Percentiles rank a stretch among this genome's conserved stretches.
These are phyloP conservation scores for Sus cebifrons DNA, from an alignment of 2,797 vertebrate genomes.

Conservation along the genomic window DNA sequence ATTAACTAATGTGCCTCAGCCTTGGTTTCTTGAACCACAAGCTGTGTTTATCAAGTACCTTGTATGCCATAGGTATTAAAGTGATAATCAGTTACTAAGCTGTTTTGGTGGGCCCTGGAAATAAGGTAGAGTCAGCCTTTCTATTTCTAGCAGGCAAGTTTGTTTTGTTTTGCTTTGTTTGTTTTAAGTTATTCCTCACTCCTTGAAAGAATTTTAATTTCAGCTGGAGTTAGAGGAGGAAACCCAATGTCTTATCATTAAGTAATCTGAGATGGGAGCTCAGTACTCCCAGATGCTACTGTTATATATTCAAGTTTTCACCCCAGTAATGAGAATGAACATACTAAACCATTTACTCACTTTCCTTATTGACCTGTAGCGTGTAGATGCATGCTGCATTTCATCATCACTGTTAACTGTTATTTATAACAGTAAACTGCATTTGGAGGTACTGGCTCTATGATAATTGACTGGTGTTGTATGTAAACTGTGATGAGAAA, in stretches of 20 bases:
- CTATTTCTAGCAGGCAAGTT: neutral
- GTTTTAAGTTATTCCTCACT: slow-evolving; percentile 48
- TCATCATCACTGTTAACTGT: neutral
- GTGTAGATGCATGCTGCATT: neutral
- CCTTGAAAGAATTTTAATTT: slow-evolving; percentile 36
- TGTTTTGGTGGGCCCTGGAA: slow-evolving; percentile 29
- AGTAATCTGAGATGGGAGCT: slow-evolving; percentile 23
- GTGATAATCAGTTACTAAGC: slow-evolving; percentile 39
- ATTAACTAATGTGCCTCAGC: neutral
- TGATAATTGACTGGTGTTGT: slow-evolving; percentile 14
- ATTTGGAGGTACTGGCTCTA: neutral
- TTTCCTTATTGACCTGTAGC: neutral
- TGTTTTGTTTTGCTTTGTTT: slow-evolving; percentile 4
- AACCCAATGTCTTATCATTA: slow-evolving; percentile 19
- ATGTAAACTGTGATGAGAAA: slow-evolving; percentile 31
- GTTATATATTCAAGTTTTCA: slow-evolving; percentile 1
- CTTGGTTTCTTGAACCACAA: neutral
- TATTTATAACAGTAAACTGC: neutral
- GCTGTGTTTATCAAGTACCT: neutral
- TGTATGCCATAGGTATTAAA: neutral
- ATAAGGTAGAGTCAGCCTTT: neutral
- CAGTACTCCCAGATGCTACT: neutral
- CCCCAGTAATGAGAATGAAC: neutral
- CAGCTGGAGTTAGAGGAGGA: neutral
- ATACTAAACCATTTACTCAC: neutral